phyloP scores from a whole-genome alignment of 2,888 invertebrate species.

The Venusia cambrica region DNA sequence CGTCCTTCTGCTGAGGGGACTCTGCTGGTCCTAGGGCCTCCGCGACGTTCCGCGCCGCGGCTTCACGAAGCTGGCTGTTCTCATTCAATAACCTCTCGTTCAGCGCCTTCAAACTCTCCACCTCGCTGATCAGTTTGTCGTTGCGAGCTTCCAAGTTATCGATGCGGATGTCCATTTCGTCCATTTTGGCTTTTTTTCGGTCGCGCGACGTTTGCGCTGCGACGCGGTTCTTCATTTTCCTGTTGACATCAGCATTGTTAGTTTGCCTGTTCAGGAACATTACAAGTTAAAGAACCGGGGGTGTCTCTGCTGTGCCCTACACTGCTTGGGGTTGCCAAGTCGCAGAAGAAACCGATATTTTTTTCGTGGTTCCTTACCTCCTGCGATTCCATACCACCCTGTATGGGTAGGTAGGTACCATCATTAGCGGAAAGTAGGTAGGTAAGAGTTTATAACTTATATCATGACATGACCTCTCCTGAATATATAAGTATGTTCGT shows the following conservation, averaged over 20 bases:
- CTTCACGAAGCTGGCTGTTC: conserved; percentile 82
- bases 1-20: conserved; percentile 98
- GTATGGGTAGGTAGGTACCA: too few relatives aligned
- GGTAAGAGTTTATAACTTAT: too few relatives aligned
- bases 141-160: conserved; percentile 83
- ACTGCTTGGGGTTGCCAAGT: too few relatives aligned
- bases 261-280: too few relatives aligned
- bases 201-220: conserved; percentile 99
- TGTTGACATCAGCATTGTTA: conserved; percentile 51
- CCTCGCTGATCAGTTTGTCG: conserved; percentile 83
- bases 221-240: conserved; percentile 97
- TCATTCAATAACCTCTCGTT: conserved; percentile 86
- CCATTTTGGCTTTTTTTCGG: conserved; percentile 96
- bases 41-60: conserved; percentile 84
- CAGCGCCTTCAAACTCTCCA: conserved; percentile 83
- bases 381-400: too few relatives aligned
- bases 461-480: too few relatives aligned
- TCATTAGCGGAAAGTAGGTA: too few relatives aligned
- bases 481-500: too few relatives aligned
- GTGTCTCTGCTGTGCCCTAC: too few relatives aligned
- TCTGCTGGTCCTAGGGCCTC: conserved; percentile 88
- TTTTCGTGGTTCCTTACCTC: too few relatives aligned
- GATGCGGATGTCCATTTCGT: conserved; percentile 90
- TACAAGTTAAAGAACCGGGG: too few relatives aligned
- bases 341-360: too few relatives aligned